Percentiles rank a stretch among this genome's conserved stretches.
Evolutionary conservation across 2,888 invertebrate species (phyloP).

Genomic region (Tenthredo distinguenda): DNA sequence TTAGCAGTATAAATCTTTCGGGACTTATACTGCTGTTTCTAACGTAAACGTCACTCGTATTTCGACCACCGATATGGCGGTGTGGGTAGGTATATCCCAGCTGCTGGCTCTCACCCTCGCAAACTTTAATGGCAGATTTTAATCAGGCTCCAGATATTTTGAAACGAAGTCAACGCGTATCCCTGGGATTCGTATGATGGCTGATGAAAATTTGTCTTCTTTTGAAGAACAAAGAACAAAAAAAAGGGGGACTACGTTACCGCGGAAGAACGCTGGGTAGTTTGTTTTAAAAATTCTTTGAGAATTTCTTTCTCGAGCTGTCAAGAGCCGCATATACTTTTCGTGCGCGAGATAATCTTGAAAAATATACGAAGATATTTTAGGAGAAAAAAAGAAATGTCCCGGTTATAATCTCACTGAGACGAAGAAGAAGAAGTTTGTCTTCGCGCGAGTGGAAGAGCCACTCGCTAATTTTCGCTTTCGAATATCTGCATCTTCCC

Average conservation of each 20-base stretch:
- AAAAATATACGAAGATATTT: conserved; percentile 21
- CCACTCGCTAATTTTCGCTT: neutral
- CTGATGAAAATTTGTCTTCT: neutral
- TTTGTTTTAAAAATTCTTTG: neutral
- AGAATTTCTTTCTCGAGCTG: neutral
- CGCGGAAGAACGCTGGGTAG: neutral
- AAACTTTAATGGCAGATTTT: neutral
- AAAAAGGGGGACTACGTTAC: neutral
- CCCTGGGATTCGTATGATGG: too few species aligned
- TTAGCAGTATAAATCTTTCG: conserved; percentile 53
- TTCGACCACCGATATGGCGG: conserved; percentile 40
- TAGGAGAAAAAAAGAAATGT: neutral
- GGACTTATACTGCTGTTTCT: conserved; percentile 53
- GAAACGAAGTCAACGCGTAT: too few species aligned
- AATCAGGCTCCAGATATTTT: neutral
- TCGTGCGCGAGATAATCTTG: conserved; percentile 25
- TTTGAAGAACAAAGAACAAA: neutral
- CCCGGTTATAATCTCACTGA: neutral
- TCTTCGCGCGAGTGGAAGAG: neutral
- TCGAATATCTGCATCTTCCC: neutral
- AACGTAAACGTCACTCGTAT: conserved; percentile 46
- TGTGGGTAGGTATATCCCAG: neutral
- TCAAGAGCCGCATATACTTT: neutral
- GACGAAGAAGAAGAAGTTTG: neutral
- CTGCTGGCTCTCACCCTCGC: neutral